Evolutionary conservation across 2,113 vertebrate species (phyloP), one percentile per base, ranked within the genome.

Genomic region (Mobula birostris): DNA sequence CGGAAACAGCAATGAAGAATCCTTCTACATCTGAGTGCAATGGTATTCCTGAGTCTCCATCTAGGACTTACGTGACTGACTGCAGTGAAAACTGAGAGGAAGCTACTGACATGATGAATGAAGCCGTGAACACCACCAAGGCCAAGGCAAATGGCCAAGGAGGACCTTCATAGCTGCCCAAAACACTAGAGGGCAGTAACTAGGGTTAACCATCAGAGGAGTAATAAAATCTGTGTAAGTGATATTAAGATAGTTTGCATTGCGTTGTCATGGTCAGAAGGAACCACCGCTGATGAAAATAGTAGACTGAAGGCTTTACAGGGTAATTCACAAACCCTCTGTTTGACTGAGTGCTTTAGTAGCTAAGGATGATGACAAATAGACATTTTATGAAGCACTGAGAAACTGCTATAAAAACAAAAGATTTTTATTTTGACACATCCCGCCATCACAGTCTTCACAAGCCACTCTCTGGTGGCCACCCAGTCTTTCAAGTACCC

Each of bases 401-500:
- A 5, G 61, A 90, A 87, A 90, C 32, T 19, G 61, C 58, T n/a
- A 32, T 90, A 90, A 90, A 90, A 90, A 68, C 61, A 32, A 14
- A 29, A 90, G n/a, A 2, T 8, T 68, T 90, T 66, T 68, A 27
- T 90, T 88, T 90, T 19, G 61, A 61, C 85, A 90, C 61, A 36
- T 68, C 29, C 85, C 85, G 29, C 85, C 66, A 32, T 36, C 29
- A 29, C 29, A 36, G 58, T 66, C 6, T 90, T 61, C n/a, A 56
- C 82, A 68, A 63, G 32, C 29, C n/a, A 63, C 32, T 90, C 61
- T 90, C 85, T 66, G 32, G 61, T 90, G 85, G n/a, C 85, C 85
- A 90, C 61, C 85, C 85, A 90, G 85, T 32, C 85, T 90, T 90
- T 90, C 29, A n/a, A 90, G 85, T 90, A 68, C 29, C 61, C 85